Percentiles rank a stretch among this genome's conserved stretches.
phyloP scores from a whole-genome alignment of 2,797 vertebrate species.

The Acridotheres tristis region DNA sequence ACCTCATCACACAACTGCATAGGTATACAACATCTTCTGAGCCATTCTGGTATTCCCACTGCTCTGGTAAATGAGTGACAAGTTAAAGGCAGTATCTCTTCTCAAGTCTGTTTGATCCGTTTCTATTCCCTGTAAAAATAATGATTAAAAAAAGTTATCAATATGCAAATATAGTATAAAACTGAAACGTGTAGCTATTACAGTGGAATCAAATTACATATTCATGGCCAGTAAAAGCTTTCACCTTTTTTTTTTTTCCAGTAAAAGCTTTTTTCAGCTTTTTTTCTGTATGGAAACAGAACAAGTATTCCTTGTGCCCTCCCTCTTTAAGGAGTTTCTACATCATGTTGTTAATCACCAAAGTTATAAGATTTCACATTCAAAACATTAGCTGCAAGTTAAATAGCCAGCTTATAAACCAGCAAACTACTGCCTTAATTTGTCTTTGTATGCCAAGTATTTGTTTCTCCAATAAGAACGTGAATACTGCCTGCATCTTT shows the following conservation, averaged over 20 bases:
- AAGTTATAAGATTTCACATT: not conserved
- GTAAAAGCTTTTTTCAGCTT: not conserved
- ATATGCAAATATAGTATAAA: not conserved
- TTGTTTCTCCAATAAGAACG: not conserved
- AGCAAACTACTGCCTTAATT: not conserved
- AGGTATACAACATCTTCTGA: constrained; percentile 78
- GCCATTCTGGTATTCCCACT: constrained; percentile 85
- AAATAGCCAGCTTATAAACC: not conserved
- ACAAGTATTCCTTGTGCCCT: not conserved
- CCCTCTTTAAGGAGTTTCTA: not conserved
- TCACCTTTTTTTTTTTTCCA: not conserved
- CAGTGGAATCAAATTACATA: not conserved
- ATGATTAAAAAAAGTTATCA: not conserved
- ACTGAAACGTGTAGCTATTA: not conserved
- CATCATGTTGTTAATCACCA: not conserved
- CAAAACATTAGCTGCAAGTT: not conserved
- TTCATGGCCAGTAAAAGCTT: not conserved
- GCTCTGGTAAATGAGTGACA: constrained; percentile 86
- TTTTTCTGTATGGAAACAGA: not conserved
- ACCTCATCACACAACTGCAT: constrained; percentile 75
- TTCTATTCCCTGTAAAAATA: constrained; percentile 82
- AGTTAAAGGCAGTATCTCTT: constrained; percentile 86
- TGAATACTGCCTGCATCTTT: not conserved
- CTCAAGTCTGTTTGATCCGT: constrained; percentile 85
- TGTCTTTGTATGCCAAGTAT: not conserved